phyloP scores from a whole-genome alignment of 1,140 invertebrate species.

The Meloidogyne floridensis region DNA sequence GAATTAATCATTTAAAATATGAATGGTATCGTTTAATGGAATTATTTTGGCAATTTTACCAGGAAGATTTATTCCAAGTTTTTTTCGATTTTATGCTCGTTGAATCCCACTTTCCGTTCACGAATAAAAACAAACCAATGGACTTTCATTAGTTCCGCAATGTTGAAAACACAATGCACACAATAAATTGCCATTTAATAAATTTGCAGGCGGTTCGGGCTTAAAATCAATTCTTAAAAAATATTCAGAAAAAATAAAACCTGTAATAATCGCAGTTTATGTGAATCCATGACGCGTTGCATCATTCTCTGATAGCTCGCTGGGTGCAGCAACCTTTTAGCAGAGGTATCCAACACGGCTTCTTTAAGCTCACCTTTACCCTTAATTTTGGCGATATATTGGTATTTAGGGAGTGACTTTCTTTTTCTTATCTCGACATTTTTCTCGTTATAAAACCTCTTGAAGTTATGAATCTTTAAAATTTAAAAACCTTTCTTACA shows the following conservation, averaged over 20 bases:
- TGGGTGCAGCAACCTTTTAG: background rate
- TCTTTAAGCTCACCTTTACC: conserved; percentile 12
- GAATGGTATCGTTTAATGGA: no score
- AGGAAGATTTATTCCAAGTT: no score
- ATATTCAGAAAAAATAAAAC: background rate
- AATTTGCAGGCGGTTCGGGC: conserved; percentile 23
- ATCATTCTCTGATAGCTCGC: conserved; percentile 25
- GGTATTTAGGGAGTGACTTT: no score
- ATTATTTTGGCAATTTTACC: no score
- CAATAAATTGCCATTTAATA: conserved; percentile 3
- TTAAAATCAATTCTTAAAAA: background rate
- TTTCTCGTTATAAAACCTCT: no score
- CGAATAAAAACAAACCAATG: background rate
- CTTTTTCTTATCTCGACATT: no score
- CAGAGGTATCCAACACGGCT: conserved; percentile 3
- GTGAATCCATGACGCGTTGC: conserved; percentile 13
- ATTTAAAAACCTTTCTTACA: background rate
- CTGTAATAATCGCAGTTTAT: conserved; percentile 19
- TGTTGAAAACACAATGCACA: conserved; percentile 14
- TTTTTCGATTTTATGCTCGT: no score
- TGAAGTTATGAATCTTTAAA: no score
- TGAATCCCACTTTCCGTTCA: background rate
- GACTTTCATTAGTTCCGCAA: background rate
- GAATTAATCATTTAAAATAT: no score
- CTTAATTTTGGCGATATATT: background rate